Percentiles rank a stretch among this genome's conserved stretches.
Evolutionary conservation across 2,113 vertebrate genomes (phyloP).

Genomic region (Nipponia nippon): DNA sequence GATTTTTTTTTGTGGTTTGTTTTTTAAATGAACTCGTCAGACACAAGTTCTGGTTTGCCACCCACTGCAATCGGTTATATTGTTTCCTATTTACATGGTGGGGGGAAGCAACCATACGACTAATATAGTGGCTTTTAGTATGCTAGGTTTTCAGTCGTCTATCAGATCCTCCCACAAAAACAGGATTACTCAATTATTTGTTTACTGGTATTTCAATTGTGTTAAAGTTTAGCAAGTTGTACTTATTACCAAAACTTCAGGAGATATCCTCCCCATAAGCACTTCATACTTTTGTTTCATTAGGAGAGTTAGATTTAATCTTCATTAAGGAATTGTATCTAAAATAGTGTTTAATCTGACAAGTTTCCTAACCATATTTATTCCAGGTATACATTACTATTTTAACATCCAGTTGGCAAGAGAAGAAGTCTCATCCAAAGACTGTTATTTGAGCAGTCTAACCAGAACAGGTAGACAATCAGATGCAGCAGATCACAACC

Average conservation of each 20-base stretch:
- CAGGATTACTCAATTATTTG: slow-evolving; percentile 27
- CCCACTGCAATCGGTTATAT: background rate
- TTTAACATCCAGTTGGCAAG: background rate
- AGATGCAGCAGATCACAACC: background rate
- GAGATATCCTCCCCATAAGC: background rate
- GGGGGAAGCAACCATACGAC: background rate
- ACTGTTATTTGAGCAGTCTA: background rate
- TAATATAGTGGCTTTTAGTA: background rate
- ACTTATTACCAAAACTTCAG: background rate
- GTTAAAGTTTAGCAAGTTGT: slow-evolving; percentile 11
- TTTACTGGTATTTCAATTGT: background rate
- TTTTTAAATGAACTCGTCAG: background rate
- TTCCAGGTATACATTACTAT: background rate
- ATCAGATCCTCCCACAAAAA: slow-evolving; percentile 5
- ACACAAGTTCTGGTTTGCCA: background rate
- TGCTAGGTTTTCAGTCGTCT: background rate
- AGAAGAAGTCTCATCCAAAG: background rate
- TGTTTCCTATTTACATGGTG: background rate
- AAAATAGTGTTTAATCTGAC: background rate
- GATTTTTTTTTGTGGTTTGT: background rate
- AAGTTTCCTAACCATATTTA: background rate
- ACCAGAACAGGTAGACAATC: background rate
- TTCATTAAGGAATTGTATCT: background rate
- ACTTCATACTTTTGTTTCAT: background rate
- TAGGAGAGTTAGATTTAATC: background rate